These are phyloP conservation scores for Tachuris rubrigastra DNA, from an alignment of 2,113 vertebrate genomes.

Conservation along the genomic window DNA sequence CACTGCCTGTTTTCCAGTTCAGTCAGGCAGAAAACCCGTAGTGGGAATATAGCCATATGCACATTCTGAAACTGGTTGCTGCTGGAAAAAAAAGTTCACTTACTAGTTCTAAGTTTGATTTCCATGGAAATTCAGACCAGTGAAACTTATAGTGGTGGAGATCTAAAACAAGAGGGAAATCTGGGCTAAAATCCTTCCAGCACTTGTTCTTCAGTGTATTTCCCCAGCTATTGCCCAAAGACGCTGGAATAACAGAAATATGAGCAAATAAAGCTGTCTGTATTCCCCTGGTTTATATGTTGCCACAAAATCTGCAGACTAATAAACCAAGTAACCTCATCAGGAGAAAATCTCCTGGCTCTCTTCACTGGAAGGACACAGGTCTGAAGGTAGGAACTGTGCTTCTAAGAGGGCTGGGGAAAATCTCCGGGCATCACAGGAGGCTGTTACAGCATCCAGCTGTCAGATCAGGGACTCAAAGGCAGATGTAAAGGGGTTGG, in stretches of 20 bases:
- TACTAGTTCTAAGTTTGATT: neutral
- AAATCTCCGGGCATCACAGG: neutral
- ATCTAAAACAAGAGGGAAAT: neutral
- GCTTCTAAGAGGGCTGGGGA: neutral
- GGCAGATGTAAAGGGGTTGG: neutral
- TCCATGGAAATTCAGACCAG: neutral
- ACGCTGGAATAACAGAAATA: neutral
- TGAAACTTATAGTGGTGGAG: neutral
- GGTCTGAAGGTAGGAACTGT: neutral
- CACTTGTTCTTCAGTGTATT: neutral
- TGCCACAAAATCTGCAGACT: neutral
- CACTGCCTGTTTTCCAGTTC: neutral
- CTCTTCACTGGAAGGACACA: neutral
- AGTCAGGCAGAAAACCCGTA: neutral
- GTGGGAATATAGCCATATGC: neutral
- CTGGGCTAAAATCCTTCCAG: neutral
- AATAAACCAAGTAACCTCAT: neutral
- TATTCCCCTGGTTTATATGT: neutral
- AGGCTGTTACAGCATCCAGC: fast-evolving
- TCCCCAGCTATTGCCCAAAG: neutral
- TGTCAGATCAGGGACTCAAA: neutral
- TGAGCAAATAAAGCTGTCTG: neutral
- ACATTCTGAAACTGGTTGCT: neutral
- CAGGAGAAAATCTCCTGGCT: neutral
- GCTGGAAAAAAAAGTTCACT: neutral